These are phyloP conservation scores for Apis florea DNA, from an alignment of 1,140 invertebrate species.

Conservation along the genomic window DNA sequence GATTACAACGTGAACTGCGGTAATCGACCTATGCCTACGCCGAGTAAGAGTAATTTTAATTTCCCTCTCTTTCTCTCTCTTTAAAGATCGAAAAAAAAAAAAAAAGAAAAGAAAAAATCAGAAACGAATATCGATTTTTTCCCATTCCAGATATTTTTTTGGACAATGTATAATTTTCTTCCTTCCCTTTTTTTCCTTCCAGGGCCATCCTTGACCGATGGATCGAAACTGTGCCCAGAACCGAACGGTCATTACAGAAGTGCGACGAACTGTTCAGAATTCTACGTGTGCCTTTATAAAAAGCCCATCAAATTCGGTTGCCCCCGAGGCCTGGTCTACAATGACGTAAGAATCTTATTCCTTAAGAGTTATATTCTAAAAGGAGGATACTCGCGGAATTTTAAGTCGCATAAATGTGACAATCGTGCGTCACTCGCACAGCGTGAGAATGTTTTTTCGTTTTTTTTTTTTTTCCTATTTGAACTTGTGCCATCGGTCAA, in stretches of 20 bases:
- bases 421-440: background rate
- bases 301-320: conserved; percentile 84
- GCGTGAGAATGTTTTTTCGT: too few relatives aligned
- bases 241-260: conserved; percentile 82
- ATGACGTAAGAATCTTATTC: conserved; percentile 80
- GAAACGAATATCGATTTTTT: too few relatives aligned
- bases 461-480: too few relatives aligned
- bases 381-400: conserved; percentile 35
- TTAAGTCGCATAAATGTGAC: conserved; percentile 38
- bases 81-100: too few relatives aligned
- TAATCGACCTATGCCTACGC: conserved; percentile 75
- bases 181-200: background rate
- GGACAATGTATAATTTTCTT: too few relatives aligned
- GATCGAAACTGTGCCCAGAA: conserved; percentile 77
- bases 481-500: conserved; percentile 2
- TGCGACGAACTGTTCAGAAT: conserved; percentile 83
- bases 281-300: conserved; percentile 83
- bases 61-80: background rate
- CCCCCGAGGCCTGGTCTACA: conserved; percentile 83
- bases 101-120: too few relatives aligned
- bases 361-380: conserved; percentile 4
- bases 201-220: conserved; percentile 76
- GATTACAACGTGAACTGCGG: conserved; percentile 84
- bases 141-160: too few relatives aligned
- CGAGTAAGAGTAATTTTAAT: conserved; percentile 66